A percentile compares a stretch with the other conserved stretches of the same genome.
Conservation (phyloP, 2,888 invertebrate species). For the Calliphora vomitoria region DNA sequence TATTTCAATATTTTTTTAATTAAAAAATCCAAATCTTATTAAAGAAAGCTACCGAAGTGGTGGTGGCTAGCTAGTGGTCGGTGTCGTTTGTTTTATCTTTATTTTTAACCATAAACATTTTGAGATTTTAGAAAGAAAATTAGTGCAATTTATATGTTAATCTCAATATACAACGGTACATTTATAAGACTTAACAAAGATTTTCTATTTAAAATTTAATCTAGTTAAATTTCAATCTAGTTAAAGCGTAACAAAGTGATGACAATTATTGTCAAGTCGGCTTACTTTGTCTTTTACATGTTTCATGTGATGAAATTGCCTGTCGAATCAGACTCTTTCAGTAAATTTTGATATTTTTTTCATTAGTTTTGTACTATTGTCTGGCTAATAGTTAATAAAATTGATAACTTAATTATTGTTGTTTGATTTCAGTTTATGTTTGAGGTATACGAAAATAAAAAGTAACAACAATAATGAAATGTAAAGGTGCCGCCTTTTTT, state of each 20-base stretch:
- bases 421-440: constrained; percentile 21
- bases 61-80: constrained; percentile 10
- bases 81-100: constrained; percentile 36
- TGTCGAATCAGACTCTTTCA: background rate
- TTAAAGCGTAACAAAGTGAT: constrained; percentile 75
- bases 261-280: constrained; percentile 67
- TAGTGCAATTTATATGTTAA: constrained; percentile 69
- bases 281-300: constrained; percentile 40
- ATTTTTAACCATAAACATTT: background rate
- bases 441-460: constrained; percentile 9
- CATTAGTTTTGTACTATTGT: constrained; percentile 42
- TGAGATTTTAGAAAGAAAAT: constrained; percentile 38
- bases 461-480: constrained; percentile 35
- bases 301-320: background rate
- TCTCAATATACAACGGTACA: constrained; percentile 37
- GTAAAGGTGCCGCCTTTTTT: constrained; percentile 70
- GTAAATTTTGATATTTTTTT: constrained; percentile 37
- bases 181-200: constrained; percentile 48
- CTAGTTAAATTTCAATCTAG: constrained; percentile 76
- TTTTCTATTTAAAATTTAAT: constrained; percentile 75
- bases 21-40: constrained; percentile 31
- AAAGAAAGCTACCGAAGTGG: constrained; percentile 44
- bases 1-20: constrained; percentile 53
- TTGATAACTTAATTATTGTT: constrained; percentile 69
- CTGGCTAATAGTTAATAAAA: constrained; percentile 35